phyloP scores from a whole-genome alignment of 2,888 invertebrate species.

The Neria commutata region DNA sequence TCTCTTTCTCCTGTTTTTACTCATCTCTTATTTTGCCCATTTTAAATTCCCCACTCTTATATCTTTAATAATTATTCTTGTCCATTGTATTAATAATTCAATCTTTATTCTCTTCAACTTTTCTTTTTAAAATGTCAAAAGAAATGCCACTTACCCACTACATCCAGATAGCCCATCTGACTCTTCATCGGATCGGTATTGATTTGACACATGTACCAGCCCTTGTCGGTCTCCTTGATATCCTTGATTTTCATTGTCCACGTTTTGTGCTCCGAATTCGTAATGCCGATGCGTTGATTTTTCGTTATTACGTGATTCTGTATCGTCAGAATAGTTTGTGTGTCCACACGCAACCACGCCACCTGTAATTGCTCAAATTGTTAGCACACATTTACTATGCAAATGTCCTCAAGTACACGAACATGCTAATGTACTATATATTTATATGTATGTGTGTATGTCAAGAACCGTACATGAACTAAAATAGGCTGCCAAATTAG shows the following conservation, averaged over 20 bases:
- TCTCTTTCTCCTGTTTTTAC: too few relatives aligned
- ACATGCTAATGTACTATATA: too few relatives aligned
- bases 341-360: constrained; percentile 68
- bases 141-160: constrained; percentile 85
- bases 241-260: constrained; percentile 84
- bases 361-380: constrained; percentile 45
- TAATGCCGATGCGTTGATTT: constrained; percentile 82
- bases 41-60: neutral
- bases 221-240: constrained; percentile 78
- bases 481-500: too few relatives aligned
- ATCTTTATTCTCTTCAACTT: too few relatives aligned
- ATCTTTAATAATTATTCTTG: neutral
- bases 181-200: constrained; percentile 65
- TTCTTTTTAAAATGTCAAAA: too few relatives aligned
- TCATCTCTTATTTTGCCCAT: too few relatives aligned
- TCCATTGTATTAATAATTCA: neutral
- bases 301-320: constrained; percentile 89
- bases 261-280: constrained; percentile 77
- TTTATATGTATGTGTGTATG: constrained; percentile 4
- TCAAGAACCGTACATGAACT: too few relatives aligned
- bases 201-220: constrained; percentile 69
- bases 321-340: constrained; percentile 87
- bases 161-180: constrained; percentile 84
- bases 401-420: neutral
- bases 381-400: constrained; percentile 1